phyloP scores from a whole-genome alignment of 2,113 vertebrate genomes.

The Rhinopomastus cyanomelas region DNA sequence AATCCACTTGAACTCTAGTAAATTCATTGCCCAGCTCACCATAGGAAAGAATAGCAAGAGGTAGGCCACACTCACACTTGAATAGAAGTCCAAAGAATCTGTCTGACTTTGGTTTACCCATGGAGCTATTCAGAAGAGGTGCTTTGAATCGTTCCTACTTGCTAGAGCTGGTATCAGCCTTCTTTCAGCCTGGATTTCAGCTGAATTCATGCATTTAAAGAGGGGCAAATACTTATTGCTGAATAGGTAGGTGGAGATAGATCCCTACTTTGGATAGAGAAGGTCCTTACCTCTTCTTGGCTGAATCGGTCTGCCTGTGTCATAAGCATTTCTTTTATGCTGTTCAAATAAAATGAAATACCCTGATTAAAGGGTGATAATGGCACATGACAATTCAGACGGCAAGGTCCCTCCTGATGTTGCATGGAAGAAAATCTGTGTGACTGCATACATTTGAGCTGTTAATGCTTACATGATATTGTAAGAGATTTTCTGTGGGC shows the following conservation, averaged over 20 bases:
- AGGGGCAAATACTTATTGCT: neutral
- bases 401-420: constrained; percentile 51
- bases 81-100: constrained; percentile 14
- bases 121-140: constrained; percentile 9
- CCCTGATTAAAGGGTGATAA: constrained; percentile 51
- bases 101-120: constrained; percentile 24
- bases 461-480: constrained; percentile 58
- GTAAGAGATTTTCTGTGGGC: constrained; percentile 52
- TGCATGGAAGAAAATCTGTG: constrained; percentile 56
- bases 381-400: constrained; percentile 60
- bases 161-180: constrained; percentile 4
- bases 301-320: constrained; percentile 91
- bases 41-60: neutral
- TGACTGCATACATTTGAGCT: constrained; percentile 60
- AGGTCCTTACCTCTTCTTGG: constrained; percentile 83
- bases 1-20: neutral
- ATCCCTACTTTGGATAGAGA: neutral
- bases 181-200: neutral
- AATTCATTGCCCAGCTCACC: constrained; percentile 1
- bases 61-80: neutral
- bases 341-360: constrained; percentile 60
- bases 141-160: constrained; percentile 43
- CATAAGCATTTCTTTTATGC: constrained; percentile 89
- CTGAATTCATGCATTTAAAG: constrained; percentile 25
- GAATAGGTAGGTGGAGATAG: neutral